Evolutionary conservation across 1,140 invertebrate species (phyloP).

Genomic region (Cataglyphis hispanica): DNA sequence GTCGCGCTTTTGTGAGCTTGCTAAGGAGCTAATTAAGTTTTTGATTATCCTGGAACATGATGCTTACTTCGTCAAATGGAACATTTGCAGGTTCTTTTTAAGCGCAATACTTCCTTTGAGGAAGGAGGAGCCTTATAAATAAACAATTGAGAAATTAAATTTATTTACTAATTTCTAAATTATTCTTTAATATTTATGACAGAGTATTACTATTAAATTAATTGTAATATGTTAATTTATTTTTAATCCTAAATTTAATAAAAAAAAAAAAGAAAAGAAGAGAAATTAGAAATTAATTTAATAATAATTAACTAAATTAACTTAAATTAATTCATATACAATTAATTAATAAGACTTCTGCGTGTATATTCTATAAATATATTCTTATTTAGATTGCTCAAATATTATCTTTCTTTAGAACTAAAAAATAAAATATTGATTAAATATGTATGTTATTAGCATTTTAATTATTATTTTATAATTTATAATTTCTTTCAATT

Average conservation of each 20-base stretch:
- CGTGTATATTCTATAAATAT: neutral
- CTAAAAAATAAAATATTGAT: neutral
- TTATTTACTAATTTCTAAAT: conserved; percentile 26
- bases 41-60: conserved; percentile 39
- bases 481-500: neutral
- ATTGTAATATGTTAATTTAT: neutral
- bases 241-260: neutral
- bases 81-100: conserved; percentile 28
- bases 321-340: no score
- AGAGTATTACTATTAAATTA: neutral
- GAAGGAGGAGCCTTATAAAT: neutral
- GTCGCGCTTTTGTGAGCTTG: conserved; percentile 40
- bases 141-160: conserved; percentile 37
- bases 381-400: neutral
- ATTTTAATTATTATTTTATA: neutral
- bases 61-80: conserved; percentile 43
- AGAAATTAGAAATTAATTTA: neutral
- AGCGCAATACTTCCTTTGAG: conserved; percentile 12
- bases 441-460: neutral
- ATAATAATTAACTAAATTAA: neutral
- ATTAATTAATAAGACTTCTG: neutral
- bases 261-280: neutral
- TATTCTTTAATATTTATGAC: conserved; percentile 6
- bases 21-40: conserved; percentile 48
- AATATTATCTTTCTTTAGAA: neutral